These are phyloP conservation scores for Epinotia brunnichana DNA, from an alignment of 2,888 invertebrate species.

Conservation along the genomic window DNA sequence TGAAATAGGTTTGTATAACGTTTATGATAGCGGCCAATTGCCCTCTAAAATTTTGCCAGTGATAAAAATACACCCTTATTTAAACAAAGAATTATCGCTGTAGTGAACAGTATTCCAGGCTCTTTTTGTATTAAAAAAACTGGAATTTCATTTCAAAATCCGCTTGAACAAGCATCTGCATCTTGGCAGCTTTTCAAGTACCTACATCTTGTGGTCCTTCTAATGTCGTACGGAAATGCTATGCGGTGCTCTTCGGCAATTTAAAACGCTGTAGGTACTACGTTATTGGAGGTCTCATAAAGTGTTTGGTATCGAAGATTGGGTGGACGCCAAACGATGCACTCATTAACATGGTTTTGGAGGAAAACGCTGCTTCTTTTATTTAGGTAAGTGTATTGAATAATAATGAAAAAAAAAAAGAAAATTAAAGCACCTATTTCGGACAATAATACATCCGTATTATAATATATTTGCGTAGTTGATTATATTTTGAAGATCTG, in stretches of 20 bases:
- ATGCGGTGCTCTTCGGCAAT: conserved; percentile 49
- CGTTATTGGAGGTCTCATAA: conserved; percentile 51
- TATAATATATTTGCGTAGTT: no score
- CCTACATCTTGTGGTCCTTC: conserved; percentile 47
- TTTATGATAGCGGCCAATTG: no score
- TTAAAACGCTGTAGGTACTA: conserved; percentile 44
- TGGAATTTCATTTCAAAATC: conserved; percentile 44
- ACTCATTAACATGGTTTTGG: conserved; percentile 47
- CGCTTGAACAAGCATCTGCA: conserved; percentile 44
- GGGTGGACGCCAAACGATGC: conserved; percentile 51
- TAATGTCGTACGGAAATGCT: conserved; percentile 49
- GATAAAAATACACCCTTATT: not conserved
- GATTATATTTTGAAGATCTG: no score
- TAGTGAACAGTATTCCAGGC: not conserved
- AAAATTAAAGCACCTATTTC: no score
- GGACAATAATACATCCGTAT: no score
- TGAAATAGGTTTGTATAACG: no score
- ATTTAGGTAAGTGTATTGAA: not conserved
- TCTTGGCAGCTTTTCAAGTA: conserved; percentile 53
- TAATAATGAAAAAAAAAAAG: no score
- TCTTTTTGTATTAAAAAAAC: conserved; percentile 23
- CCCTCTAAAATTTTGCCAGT: no score
- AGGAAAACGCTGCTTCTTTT: not conserved
- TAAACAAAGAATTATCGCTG: not conserved
- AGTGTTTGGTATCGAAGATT: conserved; percentile 51